These are phyloP conservation scores for Halocynthia aurantium DNA, from an alignment of 23 tunicate genomes.

Conservation along the genomic window DNA sequence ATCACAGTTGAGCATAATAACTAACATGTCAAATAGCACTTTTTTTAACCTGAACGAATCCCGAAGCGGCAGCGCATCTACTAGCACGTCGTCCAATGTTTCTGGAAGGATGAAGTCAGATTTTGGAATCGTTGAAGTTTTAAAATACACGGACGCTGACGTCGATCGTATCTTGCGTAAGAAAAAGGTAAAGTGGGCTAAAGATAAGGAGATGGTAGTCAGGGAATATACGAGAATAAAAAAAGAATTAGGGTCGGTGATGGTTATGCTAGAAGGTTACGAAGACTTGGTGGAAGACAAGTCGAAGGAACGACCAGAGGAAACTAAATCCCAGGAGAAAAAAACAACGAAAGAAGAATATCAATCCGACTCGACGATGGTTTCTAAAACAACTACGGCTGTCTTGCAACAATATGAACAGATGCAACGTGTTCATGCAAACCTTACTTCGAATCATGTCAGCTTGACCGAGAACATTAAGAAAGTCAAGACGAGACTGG, in stretches of 20 bases:
- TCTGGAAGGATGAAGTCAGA: conserved; percentile 2
- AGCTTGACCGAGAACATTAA: too few species aligned
- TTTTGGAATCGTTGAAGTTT: conserved; percentile 38
- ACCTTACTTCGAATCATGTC: not conserved
- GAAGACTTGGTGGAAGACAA: conserved; percentile 8
- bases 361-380: too few species aligned
- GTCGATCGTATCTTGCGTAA: conserved; percentile 3
- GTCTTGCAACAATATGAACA: conserved; percentile 31
- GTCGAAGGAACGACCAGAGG: not conserved
- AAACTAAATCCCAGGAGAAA: not conserved
- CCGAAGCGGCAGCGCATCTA: conserved; percentile 7
- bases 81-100: not conserved
- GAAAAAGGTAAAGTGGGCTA: conserved; percentile 11
- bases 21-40: not conserved
- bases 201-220: conserved; percentile 3
- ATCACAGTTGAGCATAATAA: not conserved
- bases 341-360: not conserved
- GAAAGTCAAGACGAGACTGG: too few species aligned
- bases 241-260: conserved; percentile 15
- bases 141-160: conserved; percentile 61
- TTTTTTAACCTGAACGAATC: not conserved
- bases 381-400: too few species aligned
- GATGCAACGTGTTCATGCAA: conserved; percentile 31
- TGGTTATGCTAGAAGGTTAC: conserved; percentile 30
- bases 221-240: not conserved